phyloP scores from a whole-genome alignment of 2,888 invertebrate genomes.

The Lottia gigantea region DNA sequence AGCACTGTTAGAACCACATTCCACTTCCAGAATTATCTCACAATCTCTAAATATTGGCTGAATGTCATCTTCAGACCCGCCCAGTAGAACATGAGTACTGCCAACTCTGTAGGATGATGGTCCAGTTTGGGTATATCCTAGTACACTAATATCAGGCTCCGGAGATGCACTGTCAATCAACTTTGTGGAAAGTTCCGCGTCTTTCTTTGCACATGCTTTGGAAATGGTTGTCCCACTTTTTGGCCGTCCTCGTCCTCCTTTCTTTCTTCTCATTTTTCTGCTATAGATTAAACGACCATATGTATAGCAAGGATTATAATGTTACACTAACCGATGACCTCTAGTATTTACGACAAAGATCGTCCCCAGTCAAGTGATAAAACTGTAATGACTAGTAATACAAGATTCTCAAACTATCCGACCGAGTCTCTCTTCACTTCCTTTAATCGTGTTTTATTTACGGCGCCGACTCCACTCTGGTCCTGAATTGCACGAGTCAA shows the following conservation, averaged over 20 bases:
- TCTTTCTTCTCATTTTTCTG: slow-evolving; percentile 16
- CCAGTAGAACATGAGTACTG: slow-evolving; percentile 31
- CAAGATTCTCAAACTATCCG: not conserved
- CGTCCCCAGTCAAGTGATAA: slow-evolving; percentile 8
- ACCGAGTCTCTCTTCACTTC: slow-evolving; percentile 7
- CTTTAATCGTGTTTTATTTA: slow-evolving; percentile 4
- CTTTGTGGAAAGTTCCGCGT: not conserved
- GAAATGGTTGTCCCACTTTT: slow-evolving; percentile 15
- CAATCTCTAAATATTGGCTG: slow-evolving; percentile 39
- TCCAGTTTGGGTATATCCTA: slow-evolving; percentile 34
- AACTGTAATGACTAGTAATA: slow-evolving; percentile 1
- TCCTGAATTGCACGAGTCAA: slow-evolving; percentile 9
- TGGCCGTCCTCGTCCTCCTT: slow-evolving; percentile 13
- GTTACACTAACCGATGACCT: too few species aligned
- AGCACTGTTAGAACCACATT: slow-evolving; percentile 66
- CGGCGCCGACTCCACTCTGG: slow-evolving; percentile 9
- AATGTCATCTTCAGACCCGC: slow-evolving; percentile 38
- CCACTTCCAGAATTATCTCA: slow-evolving; percentile 63
- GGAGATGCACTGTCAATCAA: slow-evolving; percentile 2
- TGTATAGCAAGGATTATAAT: too few species aligned
- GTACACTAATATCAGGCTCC: slow-evolving; percentile 23
- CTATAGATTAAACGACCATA: too few species aligned
- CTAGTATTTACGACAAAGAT: not conserved
- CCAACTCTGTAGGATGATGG: slow-evolving; percentile 34
- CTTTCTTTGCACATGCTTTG: not conserved